Evolutionary conservation across 2,113 vertebrate species (phyloP).

Genomic region (Cinclus mexicanus): DNA sequence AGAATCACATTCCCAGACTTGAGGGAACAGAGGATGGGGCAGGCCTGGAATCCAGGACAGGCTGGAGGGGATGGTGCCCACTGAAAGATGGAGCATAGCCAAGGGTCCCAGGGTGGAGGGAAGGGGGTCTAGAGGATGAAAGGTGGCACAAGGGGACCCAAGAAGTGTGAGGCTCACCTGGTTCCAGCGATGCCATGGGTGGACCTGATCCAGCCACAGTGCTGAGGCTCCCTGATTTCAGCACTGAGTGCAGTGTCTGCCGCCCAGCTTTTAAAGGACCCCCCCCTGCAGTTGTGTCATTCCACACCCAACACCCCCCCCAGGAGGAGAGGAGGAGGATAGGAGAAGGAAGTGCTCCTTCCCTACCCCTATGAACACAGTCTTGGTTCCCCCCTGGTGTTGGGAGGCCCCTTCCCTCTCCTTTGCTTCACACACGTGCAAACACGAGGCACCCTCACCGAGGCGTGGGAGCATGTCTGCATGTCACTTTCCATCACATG

Average conservation of each 20-base stretch:
- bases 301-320: too few relatives aligned
- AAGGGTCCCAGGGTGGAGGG: neutral
- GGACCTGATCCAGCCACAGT: neutral
- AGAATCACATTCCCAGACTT: neutral
- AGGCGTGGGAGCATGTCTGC: rapidly evolving
- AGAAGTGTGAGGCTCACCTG: neutral
- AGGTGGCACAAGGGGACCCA: neutral
- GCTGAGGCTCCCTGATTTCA: neutral
- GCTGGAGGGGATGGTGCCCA: neutral
- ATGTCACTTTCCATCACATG: rapidly evolving
- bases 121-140: neutral
- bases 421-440: neutral
- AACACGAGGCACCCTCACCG: neutral
- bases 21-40: neutral
- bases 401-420: neutral
- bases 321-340: neutral
- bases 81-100: neutral
- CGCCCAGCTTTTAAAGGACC: neutral
- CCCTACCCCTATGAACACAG: neutral
- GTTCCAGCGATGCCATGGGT: neutral
- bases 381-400: neutral
- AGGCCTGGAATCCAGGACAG: neutral
- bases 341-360: constrained; percentile 33
- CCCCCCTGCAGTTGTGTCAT: neutral
- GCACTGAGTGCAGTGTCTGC: neutral